Base-by-base conservation (phyloP, 2,888 invertebrate species). In the Celastrina argiolus region DNA sequence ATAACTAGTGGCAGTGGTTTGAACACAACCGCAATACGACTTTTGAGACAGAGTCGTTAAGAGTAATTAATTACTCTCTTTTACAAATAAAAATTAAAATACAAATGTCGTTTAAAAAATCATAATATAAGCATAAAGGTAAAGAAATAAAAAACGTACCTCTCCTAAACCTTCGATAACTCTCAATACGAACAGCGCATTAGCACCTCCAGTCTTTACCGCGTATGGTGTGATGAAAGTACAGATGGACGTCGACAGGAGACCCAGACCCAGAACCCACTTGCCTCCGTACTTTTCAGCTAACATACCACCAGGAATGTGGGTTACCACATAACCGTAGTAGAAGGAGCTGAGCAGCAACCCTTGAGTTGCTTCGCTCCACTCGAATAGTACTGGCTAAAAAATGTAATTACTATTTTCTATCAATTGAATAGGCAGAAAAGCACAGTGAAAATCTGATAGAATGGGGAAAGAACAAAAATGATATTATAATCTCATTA, bases 201-300 rank as follows among this genome's bases (percentile, higher is more conserved):
- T 84, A 0, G 93, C 89, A 4, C 93, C 93, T 41, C 92, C 92
- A 66, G 81, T 65, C 56, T 92, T 87, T 0, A 96, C 95, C 7
- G 94, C 94, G 2, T 94, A 73, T 0, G 97, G 97, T 0, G 97
- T 97, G 5, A 97, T 79, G 12, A 97, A 81, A 0, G 97, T 97
- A 72, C 97, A 95, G 0, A 97, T 68, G 0, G 96, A 96, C 0
- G 97, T 97, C 0, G 94, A 94, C 0, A 97, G 83, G 18, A 97
- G 93, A 2, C 97, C 97, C 61, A 95, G 77, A 0, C 96, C 96
- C 5, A 97, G 89, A 0, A 96, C 94, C 92, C 96, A 95, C 84
- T 97, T 97, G 3, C 97, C 97, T 12, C 97, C 97, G 72, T 94
- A 96, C 71, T 92, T 93, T 76, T 96, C 96, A 0, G 97, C 95